These are phyloP conservation scores for Chelon auratus DNA, from an alignment of 2,797 vertebrate species.

Conservation along the genomic window DNA sequence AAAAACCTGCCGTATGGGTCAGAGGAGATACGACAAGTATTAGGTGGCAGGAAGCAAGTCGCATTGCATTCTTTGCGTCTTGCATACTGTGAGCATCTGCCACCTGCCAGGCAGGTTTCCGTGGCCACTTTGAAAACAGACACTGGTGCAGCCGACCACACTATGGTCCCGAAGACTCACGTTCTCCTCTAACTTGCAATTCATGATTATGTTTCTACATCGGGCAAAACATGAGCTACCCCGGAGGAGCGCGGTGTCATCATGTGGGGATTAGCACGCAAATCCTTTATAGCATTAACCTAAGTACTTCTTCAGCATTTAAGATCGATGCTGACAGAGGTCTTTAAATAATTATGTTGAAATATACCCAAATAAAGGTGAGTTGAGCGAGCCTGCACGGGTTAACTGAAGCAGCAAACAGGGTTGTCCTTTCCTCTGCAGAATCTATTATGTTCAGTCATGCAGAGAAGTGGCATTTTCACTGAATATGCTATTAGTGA, in stretches of 20 bases:
- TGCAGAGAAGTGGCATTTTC: not conserved
- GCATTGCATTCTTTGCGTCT: constrained; percentile 50
- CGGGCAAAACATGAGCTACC: constrained; percentile 56
- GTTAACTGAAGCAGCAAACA: not conserved
- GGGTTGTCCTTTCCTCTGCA: not conserved
- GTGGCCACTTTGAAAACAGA: constrained; percentile 62
- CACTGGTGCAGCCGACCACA: constrained; percentile 30
- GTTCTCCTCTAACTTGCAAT: constrained; percentile 31
- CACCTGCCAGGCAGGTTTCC: constrained; percentile 64
- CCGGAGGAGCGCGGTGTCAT: constrained; percentile 56
- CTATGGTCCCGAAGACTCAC: constrained; percentile 38
- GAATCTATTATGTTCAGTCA: not conserved
- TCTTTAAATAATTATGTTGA: constrained; percentile 57
- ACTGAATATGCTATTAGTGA: not conserved
- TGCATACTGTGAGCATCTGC: constrained; percentile 28
- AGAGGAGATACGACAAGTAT: constrained; percentile 11
- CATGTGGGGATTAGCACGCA: constrained; percentile 53
- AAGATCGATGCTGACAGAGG: constrained; percentile 51
- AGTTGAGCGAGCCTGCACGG: constrained; percentile 7
- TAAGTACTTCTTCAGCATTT: constrained; percentile 54
- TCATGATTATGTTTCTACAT: constrained; percentile 57
- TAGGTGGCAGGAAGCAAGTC: constrained; percentile 28
- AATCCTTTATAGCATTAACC: constrained; percentile 65
- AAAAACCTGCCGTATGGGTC: constrained; percentile 65
- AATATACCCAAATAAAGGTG: constrained; percentile 41